A percentile compares a stretch with the other conserved stretches of the same genome.
Evolutionary conservation across 2,888 invertebrate species (phyloP).

Genomic region (Campoplex capitator): DNA sequence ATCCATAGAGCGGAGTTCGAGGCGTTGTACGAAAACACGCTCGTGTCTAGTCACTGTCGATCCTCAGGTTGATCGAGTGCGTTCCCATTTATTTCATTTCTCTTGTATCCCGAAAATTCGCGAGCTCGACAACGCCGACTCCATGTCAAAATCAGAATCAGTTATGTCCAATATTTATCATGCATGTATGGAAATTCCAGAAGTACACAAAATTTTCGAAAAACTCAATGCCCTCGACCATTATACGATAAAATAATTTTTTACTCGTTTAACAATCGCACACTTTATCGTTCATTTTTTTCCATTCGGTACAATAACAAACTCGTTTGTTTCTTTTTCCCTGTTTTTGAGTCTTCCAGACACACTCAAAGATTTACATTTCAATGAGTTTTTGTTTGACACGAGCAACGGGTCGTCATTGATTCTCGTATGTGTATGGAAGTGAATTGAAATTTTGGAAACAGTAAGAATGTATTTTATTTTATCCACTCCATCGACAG

Average conservation of each 20-base stretch:
- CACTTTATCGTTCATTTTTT: neutral
- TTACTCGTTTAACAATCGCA: neutral
- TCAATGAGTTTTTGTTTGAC: too few species aligned
- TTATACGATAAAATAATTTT: neutral
- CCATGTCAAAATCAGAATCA: constrained; percentile 53
- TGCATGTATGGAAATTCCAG: neutral
- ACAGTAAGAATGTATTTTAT: neutral
- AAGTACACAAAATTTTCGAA: neutral
- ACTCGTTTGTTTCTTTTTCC: neutral
- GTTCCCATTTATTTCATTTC: constrained; percentile 46
- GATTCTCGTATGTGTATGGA: too few species aligned
- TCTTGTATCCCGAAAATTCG: constrained; percentile 12
- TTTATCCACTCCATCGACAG: too few species aligned
- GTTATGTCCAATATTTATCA: neutral
- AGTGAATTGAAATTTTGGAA: too few species aligned
- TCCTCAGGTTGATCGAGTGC: constrained; percentile 51
- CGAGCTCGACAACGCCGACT: constrained; percentile 6
- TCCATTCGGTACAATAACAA: neutral
- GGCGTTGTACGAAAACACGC: constrained; percentile 21
- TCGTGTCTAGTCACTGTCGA: constrained; percentile 54
- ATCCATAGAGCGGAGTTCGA: neutral
- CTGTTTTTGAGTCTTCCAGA: too few species aligned
- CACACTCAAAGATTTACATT: too few species aligned
- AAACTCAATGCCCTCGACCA: neutral
- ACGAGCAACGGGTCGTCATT: too few species aligned